Evolutionary conservation across 1,140 invertebrate species (phyloP), one percentile per base, ranked within the genome.

Genomic region (Leucophenga varia): DNA sequence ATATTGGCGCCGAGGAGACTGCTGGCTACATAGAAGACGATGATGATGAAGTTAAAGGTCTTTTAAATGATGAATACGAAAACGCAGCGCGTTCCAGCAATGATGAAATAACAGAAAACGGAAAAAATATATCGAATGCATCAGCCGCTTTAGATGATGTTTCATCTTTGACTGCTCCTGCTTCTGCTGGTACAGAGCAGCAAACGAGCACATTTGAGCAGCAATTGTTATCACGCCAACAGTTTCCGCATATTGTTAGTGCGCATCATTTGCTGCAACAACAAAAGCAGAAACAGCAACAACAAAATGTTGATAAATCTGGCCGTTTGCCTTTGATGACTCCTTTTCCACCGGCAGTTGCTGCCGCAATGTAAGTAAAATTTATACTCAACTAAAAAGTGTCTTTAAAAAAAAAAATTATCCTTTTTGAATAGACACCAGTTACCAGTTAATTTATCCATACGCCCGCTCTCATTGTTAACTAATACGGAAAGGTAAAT

Each of bases 391-490:
- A n/a, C n/a, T n/a, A n/a, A n/a, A n/a, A n/a, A n/a, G n/a, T n/a
- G n/a, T n/a, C n/a, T n/a, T n/a, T n/a, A n/a, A n/a, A n/a, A n/a
- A n/a, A n/a, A n/a, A n/a, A n/a, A n/a, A n/a, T n/a, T n/a, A n/a
- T n/a, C n/a, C n/a, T n/a, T n/a, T n/a, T n/a, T n/a, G n/a, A n/a
- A n/a, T n/a, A 72, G 69, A 25, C 56, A 72, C 47, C 46, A 60
- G 31, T 40, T 72, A 37, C 69, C 69, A 13, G 69, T 72, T 7
- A 72, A 72, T 39, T 48, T 72, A 19, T 72, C 69, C 30, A 54
- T 72, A 43, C 68, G 64, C n/a, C 58, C 68, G 21, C 55, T 65
- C 45, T 47, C 64, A 9, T n/a, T n/a, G n/a, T n/a, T n/a, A n/a
- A n/a, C n/a, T n/a, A n/a, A n/a, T n/a, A n/a, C n/a, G n/a, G n/a